A percentile compares a stretch with the other conserved stretches of the same genome.
These are phyloP conservation scores for Chrysomallon squamiferum DNA, from an alignment of 1,140 invertebrate species.

Conservation along the genomic window DNA sequence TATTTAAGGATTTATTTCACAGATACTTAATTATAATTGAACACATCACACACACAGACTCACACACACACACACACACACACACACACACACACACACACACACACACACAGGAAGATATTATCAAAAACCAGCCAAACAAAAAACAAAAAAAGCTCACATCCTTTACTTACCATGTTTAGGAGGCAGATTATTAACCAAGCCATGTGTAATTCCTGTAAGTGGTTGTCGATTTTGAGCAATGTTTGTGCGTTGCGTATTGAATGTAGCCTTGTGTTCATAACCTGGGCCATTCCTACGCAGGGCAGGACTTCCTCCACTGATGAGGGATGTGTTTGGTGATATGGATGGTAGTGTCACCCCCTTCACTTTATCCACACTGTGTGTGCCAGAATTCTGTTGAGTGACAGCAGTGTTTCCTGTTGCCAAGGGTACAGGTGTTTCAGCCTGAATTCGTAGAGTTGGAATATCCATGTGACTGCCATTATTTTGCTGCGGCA, in stretches of 20 bases:
- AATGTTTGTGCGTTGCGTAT: conserved; percentile 14
- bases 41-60: no score
- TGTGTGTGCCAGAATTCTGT: conserved; percentile 8
- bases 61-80: no score
- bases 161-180: no score
- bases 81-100: no score
- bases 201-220: background rate
- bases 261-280: conserved; percentile 12
- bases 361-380: conserved; percentile 10
- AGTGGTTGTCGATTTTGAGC: conserved; percentile 10
- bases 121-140: no score
- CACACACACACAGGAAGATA: no score
- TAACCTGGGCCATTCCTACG: background rate
- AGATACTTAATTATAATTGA: no score
- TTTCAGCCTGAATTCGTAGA: conserved; percentile 48
- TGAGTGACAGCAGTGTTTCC: conserved; percentile 38
- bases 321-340: conserved; percentile 24
- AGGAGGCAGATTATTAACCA: background rate
- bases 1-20: no score
- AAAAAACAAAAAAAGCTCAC: no score
- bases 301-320: conserved; percentile 27
- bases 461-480: conserved; percentile 33
- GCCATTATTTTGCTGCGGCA: conserved; percentile 2
- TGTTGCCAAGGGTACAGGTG: conserved; percentile 41
- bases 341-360: conserved; percentile 25